Base-by-base conservation (phyloP, 1,140 invertebrate species). In the Scylla paramamosain region DNA sequence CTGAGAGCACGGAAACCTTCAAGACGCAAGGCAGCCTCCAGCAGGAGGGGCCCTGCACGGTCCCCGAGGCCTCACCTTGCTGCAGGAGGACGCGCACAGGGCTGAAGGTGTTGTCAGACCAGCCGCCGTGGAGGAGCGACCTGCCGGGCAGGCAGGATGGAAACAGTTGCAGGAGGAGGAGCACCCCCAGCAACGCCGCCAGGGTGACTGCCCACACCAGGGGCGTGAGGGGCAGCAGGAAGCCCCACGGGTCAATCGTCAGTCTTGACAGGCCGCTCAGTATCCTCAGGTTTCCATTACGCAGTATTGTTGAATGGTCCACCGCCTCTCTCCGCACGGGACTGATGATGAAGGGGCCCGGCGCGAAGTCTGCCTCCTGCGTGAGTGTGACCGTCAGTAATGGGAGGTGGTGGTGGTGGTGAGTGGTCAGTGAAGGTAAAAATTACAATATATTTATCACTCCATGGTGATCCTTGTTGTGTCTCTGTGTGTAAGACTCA, bases 301-400 rank as follows among this genome's bases (percentile, higher is more conserved):
- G 29, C 4, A 32, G 4, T 29, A 46, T 46, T 28, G 31, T 20
- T 28, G 86, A 25, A n/a, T 88, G n/a, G 25, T 88, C 86, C 8
- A 8, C 86, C 7, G 14, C 86, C 86, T 88, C 31, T 45, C 28
- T 28, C 14, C 86, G 86, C 16, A 46, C 20, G 14, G 31, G 16
- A 25, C 14, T 25, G 31, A 88, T 16, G 7, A 25, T 28, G n/a
- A 88, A 88, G 7, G 86, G 86, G 4, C 86, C 86, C 0, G 86
- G 16, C 14, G 32, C 86, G 31, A 88, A 88, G 25, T 88, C 86
- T 45, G 45, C 86, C 31, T 88, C 86, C 86, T 88, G 77, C 12
- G 52, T 59, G 52, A 59, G 52, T 4, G 16, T 12, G 16, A 59
- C 16, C 16, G 16, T 59, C 16, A 20, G 52, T 59, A 20, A 59